A percentile compares a stretch with the other conserved stretches of the same genome.
phyloP scores from a whole-genome alignment of 2,797 vertebrate species.

The Arnoldichthys spilopterus region DNA sequence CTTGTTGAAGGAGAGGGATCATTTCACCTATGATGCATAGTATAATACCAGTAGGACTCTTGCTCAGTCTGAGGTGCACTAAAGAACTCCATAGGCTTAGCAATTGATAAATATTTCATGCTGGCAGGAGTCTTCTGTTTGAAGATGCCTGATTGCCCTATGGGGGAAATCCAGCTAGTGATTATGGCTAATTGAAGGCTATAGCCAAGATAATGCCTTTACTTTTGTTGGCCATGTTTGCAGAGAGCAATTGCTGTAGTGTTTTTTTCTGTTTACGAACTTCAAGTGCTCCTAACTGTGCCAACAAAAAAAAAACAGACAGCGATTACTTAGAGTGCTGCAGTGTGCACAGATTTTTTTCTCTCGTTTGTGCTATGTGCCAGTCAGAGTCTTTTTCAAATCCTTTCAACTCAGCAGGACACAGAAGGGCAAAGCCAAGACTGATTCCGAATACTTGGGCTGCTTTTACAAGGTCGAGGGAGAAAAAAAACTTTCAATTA shows the following conservation, averaged over 20 bases:
- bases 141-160: conserved; percentile 36
- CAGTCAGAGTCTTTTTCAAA: conserved; percentile 4
- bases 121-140: conserved; percentile 40
- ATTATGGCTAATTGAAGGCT: conserved; percentile 37
- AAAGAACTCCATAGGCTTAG: conserved; percentile 14
- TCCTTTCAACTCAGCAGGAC: conserved; percentile 36
- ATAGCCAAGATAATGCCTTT: conserved; percentile 29
- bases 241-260: conserved; percentile 17
- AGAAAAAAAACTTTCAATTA: not conserved
- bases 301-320: not conserved
- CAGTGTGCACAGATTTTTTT: conserved; percentile 1
- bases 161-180: conserved; percentile 33
- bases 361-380: conserved; percentile 16
- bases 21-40: conserved; percentile 1
- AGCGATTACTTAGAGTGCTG: conserved; percentile 30
- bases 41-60: conserved; percentile 2
- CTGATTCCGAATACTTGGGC: conserved; percentile 13
- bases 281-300: not conserved
- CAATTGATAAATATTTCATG: conserved; percentile 24
- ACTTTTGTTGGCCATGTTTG: conserved; percentile 19
- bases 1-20: not conserved
- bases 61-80: conserved; percentile 25
- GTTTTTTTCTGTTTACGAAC: conserved; percentile 27
- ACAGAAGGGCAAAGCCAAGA: conserved; percentile 12
- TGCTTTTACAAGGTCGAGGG: not conserved